Percentiles rank a stretch among this genome's conserved stretches.
Evolutionary conservation across 2,797 vertebrate species (phyloP).

Genomic region (Paramormyrops hopkinsi): DNA sequence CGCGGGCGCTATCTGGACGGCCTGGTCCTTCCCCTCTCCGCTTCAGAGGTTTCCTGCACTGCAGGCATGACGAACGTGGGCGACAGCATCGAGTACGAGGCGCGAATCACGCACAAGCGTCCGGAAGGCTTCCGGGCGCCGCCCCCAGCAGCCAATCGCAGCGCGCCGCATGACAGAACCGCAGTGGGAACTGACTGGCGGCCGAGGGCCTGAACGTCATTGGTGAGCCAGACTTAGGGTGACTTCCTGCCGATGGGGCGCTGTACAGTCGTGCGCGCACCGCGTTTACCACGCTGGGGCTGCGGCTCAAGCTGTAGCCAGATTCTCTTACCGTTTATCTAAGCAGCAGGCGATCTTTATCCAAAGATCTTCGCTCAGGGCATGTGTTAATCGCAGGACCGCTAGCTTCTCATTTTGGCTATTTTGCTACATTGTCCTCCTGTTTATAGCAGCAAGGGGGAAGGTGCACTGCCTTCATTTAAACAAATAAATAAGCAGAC

Average conservation of each 20-base stretch:
- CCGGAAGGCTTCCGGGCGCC: not conserved
- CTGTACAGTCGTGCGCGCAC: not conserved
- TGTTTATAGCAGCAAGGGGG: not conserved
- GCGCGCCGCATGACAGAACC: not conserved
- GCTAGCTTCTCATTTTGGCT: not conserved
- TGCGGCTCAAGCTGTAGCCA: not conserved
- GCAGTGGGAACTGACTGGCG: not conserved
- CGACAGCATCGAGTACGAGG: not conserved
- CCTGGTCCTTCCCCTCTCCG: not conserved
- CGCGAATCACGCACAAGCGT: not conserved
- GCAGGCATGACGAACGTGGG: not conserved
- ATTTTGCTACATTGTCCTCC: not conserved
- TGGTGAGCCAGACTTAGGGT: not conserved
- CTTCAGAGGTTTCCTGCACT: not conserved
- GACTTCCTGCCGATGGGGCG: not conserved
- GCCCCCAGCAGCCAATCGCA: not conserved
- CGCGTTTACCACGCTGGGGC: not conserved
- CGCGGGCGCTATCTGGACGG: not conserved
- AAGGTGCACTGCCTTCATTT: not conserved
- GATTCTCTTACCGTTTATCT: not conserved
- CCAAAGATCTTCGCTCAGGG: not conserved
- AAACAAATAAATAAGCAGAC: not conserved
- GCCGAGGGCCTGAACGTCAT: not conserved
- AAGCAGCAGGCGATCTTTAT: not conserved
- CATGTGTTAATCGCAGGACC: not conserved